Evolutionary conservation across 2,888 invertebrate species (phyloP).

Genomic region (Drosophila stalkeri): DNA sequence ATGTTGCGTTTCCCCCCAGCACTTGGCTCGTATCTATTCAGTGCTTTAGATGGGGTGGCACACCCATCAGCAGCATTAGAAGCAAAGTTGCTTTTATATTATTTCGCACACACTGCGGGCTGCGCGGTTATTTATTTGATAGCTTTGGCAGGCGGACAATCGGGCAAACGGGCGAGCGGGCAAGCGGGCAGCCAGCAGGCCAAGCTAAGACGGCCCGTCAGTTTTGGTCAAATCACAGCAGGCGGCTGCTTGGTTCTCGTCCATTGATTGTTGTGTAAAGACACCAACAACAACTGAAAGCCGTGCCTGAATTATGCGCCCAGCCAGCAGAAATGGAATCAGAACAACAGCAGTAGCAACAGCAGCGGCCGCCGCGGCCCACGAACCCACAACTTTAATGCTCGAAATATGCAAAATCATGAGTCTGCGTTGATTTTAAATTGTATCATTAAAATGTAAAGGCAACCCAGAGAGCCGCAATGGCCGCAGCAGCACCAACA

Average conservation of each 20-base stretch:
- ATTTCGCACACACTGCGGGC: slow-evolving; percentile 68
- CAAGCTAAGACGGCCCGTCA: slow-evolving; percentile 58
- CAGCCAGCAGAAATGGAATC: slow-evolving; percentile 50
- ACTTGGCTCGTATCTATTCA: slow-evolving; percentile 20
- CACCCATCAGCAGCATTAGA: slow-evolving; percentile 68
- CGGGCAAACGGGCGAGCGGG: slow-evolving; percentile 43
- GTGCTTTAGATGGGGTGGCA: slow-evolving; percentile 45
- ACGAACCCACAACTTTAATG: slow-evolving; percentile 70
- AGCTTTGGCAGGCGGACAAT: slow-evolving; percentile 59
- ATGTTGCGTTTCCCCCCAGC: slow-evolving; percentile 29
- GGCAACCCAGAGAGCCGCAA: slow-evolving; percentile 38
- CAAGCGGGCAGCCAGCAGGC: slow-evolving; percentile 42
- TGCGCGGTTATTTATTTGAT: slow-evolving; percentile 78
- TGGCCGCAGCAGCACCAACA: slow-evolving; percentile 33
- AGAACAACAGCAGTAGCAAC: slow-evolving; percentile 32
- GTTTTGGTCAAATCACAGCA: slow-evolving; percentile 76
- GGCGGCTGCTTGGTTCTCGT: slow-evolving; percentile 47
- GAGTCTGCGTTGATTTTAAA: slow-evolving; percentile 81
- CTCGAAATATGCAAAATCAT: slow-evolving; percentile 78
- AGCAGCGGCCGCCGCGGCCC: slow-evolving; percentile 23
- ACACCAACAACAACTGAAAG: slow-evolving; percentile 43
- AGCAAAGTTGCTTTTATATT: slow-evolving; percentile 56
- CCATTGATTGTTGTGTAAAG: slow-evolving; percentile 69
- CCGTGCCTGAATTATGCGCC: slow-evolving; percentile 73
- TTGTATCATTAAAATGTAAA: slow-evolving; percentile 77